phyloP scores from a whole-genome alignment of 35 echinoderm and acorn worm species.

The Lytechinus pictus region DNA sequence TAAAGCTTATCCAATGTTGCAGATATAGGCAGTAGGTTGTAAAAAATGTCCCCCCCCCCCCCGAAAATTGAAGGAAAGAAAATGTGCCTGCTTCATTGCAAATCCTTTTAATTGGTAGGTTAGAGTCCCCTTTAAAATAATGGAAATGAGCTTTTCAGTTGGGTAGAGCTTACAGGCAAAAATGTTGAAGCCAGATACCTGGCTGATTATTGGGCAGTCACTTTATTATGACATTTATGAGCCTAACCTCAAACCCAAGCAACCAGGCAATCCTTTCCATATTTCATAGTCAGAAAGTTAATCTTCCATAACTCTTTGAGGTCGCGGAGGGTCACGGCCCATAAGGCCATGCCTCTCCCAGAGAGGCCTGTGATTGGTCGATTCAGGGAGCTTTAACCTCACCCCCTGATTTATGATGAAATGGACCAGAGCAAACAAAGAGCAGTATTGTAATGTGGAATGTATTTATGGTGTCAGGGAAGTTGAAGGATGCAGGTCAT shows the following conservation, averaged over 20 bases:
- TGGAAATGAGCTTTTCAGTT: too few species aligned
- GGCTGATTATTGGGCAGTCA: not conserved
- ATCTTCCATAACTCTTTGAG: constrained; percentile 6
- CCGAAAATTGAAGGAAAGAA: too few species aligned
- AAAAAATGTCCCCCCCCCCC: too few species aligned
- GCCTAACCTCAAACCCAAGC: not conserved
- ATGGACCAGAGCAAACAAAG: not conserved
- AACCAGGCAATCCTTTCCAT: not conserved
- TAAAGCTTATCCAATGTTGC: too few species aligned
- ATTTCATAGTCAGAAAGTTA: not conserved
- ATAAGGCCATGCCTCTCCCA: not conserved
- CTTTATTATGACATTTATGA: constrained; percentile 15
- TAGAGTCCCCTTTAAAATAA: too few species aligned
- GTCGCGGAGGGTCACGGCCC: not conserved
- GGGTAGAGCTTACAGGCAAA: not conserved
- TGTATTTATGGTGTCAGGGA: not conserved
- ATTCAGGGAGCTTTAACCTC: not conserved
- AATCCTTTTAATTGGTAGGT: too few species aligned
- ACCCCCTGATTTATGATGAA: constrained; percentile 5
- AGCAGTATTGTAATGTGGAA: not conserved
- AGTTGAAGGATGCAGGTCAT: constrained; percentile 10
- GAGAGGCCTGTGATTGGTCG: not conserved
- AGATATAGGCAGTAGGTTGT: too few species aligned
- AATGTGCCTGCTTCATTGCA: too few species aligned
- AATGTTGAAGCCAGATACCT: not conserved